A percentile compares a stretch with the other conserved stretches of the same genome.
Evolutionary conservation across 2,888 invertebrate genomes (phyloP).

Genomic region (Agriopis marginaria): DNA sequence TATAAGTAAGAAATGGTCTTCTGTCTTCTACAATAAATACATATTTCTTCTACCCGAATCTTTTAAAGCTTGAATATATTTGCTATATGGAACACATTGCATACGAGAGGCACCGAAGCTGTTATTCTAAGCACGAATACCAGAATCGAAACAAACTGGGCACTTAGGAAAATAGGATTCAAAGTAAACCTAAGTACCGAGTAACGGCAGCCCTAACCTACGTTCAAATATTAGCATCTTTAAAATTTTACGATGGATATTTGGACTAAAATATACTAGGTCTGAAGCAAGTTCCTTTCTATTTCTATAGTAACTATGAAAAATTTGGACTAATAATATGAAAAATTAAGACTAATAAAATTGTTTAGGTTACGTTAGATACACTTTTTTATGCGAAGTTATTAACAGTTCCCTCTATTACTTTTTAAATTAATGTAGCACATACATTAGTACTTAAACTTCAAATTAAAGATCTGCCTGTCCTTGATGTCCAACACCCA

Average conservation of each 20-base stretch:
- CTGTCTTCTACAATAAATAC: neutral
- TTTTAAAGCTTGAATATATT: neutral
- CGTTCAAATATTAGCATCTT: neutral
- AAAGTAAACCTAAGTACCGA: conserved; percentile 10
- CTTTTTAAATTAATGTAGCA: too few species aligned
- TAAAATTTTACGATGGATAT: neutral
- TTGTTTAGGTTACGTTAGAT: too few species aligned
- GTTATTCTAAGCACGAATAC: conserved; percentile 23
- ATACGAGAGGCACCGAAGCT: conserved; percentile 3
- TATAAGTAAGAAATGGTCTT: too few species aligned
- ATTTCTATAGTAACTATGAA: too few species aligned
- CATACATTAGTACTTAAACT: too few species aligned
- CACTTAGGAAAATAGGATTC: conserved; percentile 29
- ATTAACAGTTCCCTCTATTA: too few species aligned
- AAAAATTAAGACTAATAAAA: too few species aligned
- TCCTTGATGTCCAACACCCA: too few species aligned
- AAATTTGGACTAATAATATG: too few species aligned
- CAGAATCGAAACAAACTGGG: conserved; percentile 24
- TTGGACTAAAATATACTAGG: neutral
- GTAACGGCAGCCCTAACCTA: neutral
- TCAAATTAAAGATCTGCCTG: too few species aligned
- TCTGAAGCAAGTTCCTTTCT: neutral
- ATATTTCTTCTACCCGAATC: neutral
- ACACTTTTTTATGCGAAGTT: too few species aligned
- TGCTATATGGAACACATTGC: conserved; percentile 10